phyloP scores from a whole-genome alignment of 2,888 invertebrate species.

The Cinara cedri region DNA sequence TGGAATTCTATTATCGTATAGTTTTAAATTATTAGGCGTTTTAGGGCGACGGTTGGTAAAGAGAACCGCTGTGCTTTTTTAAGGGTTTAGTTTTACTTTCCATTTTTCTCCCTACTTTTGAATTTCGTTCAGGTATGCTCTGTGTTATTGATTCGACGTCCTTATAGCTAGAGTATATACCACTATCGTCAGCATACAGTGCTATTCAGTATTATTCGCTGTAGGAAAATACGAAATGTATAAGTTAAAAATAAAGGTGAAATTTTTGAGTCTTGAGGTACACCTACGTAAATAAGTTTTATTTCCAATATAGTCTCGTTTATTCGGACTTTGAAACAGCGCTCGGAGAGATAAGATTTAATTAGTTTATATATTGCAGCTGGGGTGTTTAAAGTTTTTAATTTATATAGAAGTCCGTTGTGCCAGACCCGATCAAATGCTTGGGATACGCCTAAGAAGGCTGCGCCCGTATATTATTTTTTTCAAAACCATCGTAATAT shows the following conservation, averaged over 20 bases:
- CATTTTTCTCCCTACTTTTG: conserved; percentile 18
- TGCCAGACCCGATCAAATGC: too few relatives aligned
- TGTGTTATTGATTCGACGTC: not conserved
- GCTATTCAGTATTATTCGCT: not conserved
- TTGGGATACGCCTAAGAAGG: not conserved
- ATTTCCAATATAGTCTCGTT: not conserved
- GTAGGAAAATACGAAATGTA: conserved; percentile 1
- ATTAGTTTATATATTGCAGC: not conserved
- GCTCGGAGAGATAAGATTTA: not conserved
- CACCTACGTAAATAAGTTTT: not conserved
- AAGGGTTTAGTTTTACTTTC: not conserved
- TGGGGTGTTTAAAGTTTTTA: not conserved
- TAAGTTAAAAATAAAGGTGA: conserved; percentile 14
- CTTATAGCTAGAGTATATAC: not conserved
- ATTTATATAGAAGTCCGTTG: not conserved
- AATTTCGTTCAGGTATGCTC: not conserved
- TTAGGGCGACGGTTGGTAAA: conserved; percentile 3
- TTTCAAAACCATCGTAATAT: not conserved
- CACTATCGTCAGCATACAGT: not conserved
- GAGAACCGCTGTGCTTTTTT: not conserved
- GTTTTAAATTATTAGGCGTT: conserved; percentile 4
- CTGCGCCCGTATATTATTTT: not conserved
- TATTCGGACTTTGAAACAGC: not conserved
- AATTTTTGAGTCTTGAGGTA: conserved; percentile 4
- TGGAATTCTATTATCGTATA: not conserved